Percentiles rank a stretch among this genome's conserved stretches.
Conservation (phyloP, 2,888 invertebrate genomes). For the Nephrocerus scutellatus region DNA sequence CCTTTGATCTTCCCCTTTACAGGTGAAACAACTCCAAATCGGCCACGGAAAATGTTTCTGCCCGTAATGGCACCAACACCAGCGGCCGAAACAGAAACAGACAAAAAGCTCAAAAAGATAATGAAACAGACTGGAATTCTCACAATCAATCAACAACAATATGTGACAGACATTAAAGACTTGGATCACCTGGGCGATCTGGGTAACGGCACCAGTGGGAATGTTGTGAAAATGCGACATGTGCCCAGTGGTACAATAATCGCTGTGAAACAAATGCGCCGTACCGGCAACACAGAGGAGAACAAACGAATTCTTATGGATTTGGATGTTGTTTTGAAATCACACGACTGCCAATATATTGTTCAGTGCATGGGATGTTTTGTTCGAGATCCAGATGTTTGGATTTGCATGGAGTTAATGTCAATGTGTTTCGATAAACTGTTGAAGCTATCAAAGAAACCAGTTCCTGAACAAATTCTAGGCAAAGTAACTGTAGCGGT, state of each 20-base stretch:
- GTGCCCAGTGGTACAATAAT: slow-evolving; percentile 76
- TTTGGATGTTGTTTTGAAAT: slow-evolving; percentile 94
- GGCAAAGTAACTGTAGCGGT: slow-evolving; percentile 97
- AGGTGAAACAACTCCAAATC: slow-evolving; percentile 50
- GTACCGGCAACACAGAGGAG: slow-evolving; percentile 93
- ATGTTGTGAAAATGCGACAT: slow-evolving; percentile 95
- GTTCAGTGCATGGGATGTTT: slow-evolving; percentile 97
- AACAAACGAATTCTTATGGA: slow-evolving; percentile 99
- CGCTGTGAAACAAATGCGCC: slow-evolving; percentile 97
- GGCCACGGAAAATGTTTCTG: slow-evolving; percentile 53
- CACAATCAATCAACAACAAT: slow-evolving; percentile 70
- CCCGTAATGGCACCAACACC: slow-evolving; percentile 52
- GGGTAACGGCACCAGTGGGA: slow-evolving; percentile 94
- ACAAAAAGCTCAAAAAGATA: slow-evolving; percentile 82
- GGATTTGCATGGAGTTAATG: slow-evolving; percentile 99
- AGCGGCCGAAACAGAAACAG: slow-evolving; percentile 62
- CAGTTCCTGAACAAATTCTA: slow-evolving; percentile 93
- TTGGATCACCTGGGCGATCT: slow-evolving; percentile 80
- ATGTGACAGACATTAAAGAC: slow-evolving; percentile 74
- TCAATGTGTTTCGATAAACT: slow-evolving; percentile 97
- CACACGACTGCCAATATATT: slow-evolving; percentile 94
- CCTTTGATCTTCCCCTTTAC: slow-evolving; percentile 13
- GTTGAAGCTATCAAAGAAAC: slow-evolving; percentile 71
- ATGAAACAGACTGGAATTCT: slow-evolving; percentile 89
- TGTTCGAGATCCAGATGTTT: slow-evolving; percentile 94